phyloP scores from a whole-genome alignment of 2,113 vertebrate species.

The Aegithalos caudatus region DNA sequence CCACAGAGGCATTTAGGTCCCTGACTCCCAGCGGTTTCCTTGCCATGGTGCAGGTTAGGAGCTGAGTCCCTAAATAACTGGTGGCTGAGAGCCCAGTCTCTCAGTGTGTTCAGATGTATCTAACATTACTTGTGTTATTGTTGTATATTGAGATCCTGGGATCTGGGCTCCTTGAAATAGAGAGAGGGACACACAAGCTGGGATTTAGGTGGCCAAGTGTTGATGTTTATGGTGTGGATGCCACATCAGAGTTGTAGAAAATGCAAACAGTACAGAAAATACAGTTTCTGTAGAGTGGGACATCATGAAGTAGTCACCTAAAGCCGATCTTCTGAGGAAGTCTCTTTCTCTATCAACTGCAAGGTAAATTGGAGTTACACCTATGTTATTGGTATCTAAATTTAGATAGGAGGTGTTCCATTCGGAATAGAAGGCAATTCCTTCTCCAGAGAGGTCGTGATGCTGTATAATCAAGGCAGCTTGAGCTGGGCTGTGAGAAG shows the following conservation, averaged over 20 bases:
- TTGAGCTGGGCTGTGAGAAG: neutral
- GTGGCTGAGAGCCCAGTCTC: neutral
- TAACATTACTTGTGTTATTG: neutral
- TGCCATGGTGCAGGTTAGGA: neutral
- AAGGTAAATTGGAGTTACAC: neutral
- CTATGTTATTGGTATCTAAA: neutral
- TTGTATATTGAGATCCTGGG: neutral
- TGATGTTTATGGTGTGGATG: neutral
- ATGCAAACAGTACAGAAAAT: neutral
- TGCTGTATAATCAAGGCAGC: neutral
- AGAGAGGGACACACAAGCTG: neutral
- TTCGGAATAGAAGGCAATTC: neutral
- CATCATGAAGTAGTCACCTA: neutral
- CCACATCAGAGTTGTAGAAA: neutral
- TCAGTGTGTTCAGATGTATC: neutral
- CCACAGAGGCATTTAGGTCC: neutral
- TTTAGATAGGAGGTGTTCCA: neutral
- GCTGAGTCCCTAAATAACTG: neutral
- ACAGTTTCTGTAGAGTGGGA: neutral
- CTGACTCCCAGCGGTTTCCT: neutral
- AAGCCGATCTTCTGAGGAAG: neutral
- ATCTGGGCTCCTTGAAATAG: neutral
- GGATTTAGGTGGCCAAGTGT: neutral
- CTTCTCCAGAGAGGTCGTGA: neutral
- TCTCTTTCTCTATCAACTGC: neutral